Evolutionary conservation across 2,888 invertebrate genomes (phyloP), one percentile per base, ranked within the genome.

Genomic region (Lamellibrachia satsuma): DNA sequence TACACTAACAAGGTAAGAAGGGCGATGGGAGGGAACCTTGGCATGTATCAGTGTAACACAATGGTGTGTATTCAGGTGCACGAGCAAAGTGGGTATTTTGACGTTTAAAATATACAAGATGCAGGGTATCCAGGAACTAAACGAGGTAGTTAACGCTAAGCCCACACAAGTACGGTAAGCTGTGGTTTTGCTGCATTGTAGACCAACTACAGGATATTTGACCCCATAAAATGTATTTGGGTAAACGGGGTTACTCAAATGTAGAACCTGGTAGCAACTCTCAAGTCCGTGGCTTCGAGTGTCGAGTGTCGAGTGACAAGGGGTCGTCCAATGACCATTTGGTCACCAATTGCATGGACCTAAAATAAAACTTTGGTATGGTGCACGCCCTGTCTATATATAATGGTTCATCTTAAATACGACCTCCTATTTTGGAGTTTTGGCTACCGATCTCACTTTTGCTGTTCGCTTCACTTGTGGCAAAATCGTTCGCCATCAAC

Each of bases 1-100:
- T 94, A 92, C 92, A 93, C 94, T 8, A 93, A 94, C 91, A 94
- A 93, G 93, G 94, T 94, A 27, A 52, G 91, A 27, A 15, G 91
- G 22, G 52, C 91, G 91, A 22, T 91, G 11, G 27, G 91, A 52
- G 52, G 27, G 27, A 15, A 22, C 75, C 3, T 75, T 75, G 11
- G 22, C 2, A 75, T 75, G 55, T 55, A 3, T 55, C 55, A 55
- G 55, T 9, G 75, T 22, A 22, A 22, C 22, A 11, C 4, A 75
- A 22, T 75, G 15, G 22, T 15, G 75, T 75, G 75, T 2, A 11
- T 75, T 75, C n/a, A 11, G 3, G 22, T 75, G 2, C 22, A 22
- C 0, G 75, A 75, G 75, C 55, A 75, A 75, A 3, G 15, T 75
- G 39, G 39, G 39, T 39, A 39, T 39, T 39, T 2, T 57, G 8